A percentile compares a stretch with the other conserved stretches of the same genome.
These are phyloP conservation scores for Danio jaintianensis DNA, from an alignment of 2,797 vertebrate species.

Conservation along the genomic window DNA sequence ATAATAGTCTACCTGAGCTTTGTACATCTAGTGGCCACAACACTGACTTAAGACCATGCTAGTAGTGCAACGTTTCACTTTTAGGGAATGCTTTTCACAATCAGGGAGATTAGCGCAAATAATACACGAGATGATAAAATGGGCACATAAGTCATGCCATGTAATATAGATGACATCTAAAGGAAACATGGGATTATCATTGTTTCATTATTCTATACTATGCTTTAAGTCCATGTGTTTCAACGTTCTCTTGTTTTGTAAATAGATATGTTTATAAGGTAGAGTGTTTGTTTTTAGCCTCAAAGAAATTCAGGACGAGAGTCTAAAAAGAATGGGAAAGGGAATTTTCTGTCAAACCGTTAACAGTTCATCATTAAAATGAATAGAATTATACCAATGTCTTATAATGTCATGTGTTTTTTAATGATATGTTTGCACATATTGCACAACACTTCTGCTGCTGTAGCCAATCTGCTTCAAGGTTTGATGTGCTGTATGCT, in stretches of 20 bases:
- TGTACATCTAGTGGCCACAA: background rate
- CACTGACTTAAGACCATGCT: background rate
- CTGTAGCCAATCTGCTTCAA: too few species aligned
- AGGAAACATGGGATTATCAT: background rate
- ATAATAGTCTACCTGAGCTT: background rate
- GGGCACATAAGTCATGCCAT: background rate
- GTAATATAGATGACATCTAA: background rate
- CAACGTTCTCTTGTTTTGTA: conserved; percentile 29
- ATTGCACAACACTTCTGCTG: too few species aligned
- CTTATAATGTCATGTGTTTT: background rate
- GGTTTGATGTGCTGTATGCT: too few species aligned
- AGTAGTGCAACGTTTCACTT: background rate
- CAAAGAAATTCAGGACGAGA: background rate
- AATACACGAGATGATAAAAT: background rate
- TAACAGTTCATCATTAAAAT: background rate
- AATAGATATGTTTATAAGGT: conserved; percentile 26
- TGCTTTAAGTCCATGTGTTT: background rate
- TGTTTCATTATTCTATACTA: background rate
- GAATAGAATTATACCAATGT: background rate
- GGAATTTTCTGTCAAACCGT: background rate
- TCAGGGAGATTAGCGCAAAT: background rate
- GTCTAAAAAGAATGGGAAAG: background rate
- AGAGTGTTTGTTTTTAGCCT: background rate
- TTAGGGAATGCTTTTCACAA: too few species aligned
- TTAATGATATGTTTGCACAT: too few species aligned